These are phyloP conservation scores for Sternarchorhynchus goeldii DNA, from an alignment of 2,797 vertebrate genomes.

Conservation along the genomic window DNA sequence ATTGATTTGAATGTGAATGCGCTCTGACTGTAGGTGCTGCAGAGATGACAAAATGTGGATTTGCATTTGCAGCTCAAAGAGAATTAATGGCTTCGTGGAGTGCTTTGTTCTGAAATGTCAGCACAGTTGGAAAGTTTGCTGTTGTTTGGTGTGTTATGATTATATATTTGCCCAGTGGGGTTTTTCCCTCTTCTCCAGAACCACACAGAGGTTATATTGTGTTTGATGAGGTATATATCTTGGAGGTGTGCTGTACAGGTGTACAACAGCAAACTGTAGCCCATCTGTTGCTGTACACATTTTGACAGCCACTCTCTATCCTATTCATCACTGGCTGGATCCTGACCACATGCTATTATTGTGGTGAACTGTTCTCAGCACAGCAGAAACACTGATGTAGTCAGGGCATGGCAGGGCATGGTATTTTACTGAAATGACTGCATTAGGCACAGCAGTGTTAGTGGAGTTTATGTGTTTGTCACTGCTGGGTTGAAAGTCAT, in stretches of 20 bases:
- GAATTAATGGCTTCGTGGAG: slow-evolving; percentile 49
- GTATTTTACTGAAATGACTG: no score
- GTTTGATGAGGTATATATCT: slow-evolving; percentile 30
- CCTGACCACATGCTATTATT: background rate
- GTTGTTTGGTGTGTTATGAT: slow-evolving; percentile 32
- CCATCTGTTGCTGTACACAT: background rate
- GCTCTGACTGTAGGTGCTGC: slow-evolving; percentile 44
- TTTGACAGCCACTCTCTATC: background rate
- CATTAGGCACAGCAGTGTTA: no score
- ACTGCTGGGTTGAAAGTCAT: no score
- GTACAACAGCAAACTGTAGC: no score
- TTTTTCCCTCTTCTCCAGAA: slow-evolving; percentile 1
- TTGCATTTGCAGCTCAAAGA: slow-evolving; percentile 42
- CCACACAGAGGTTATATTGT: slow-evolving; percentile 22
- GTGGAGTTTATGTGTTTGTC: no score
- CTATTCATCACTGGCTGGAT: background rate
- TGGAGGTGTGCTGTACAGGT: background rate
- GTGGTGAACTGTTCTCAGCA: no score
- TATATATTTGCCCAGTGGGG: slow-evolving; percentile 20
- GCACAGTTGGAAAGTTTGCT: slow-evolving; percentile 39
- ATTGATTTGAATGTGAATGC: slow-evolving; percentile 57
- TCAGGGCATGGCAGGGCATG: no score
- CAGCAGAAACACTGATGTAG: no score
- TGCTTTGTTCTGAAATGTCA: slow-evolving; percentile 57
- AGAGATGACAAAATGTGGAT: slow-evolving; percentile 49